Percentiles rank a stretch among this genome's conserved stretches.
Conservation (phyloP, 2,888 invertebrate species). For the Synanthedon formicaeformis region DNA sequence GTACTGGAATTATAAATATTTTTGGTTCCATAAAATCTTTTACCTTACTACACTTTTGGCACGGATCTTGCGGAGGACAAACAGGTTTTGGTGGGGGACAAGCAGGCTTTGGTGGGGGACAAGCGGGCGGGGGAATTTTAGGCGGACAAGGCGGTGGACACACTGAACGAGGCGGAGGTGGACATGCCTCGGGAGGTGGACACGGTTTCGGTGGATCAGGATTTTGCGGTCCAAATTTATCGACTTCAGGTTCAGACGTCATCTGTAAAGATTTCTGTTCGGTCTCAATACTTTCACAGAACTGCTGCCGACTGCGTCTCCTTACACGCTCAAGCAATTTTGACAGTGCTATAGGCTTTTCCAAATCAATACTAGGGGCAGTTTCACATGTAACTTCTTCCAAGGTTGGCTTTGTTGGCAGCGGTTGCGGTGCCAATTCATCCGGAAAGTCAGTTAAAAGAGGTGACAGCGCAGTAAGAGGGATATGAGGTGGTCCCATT, state of each 20-base stretch:
- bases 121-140: conserved; percentile 1
- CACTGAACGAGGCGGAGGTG: conserved; percentile 11
- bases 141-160: conserved; percentile 15
- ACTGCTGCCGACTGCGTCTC: conserved; percentile 21
- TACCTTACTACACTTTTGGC: background rate
- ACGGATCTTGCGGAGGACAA: conserved; percentile 10
- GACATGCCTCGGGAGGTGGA: conserved; percentile 1
- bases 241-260: background rate
- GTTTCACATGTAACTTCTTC: background rate
- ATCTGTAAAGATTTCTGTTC: conserved; percentile 7
- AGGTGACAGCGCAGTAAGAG: too few relatives aligned
- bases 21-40: background rate
- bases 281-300: conserved; percentile 9
- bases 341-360: conserved; percentile 19
- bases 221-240: conserved; percentile 11
- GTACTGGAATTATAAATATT: background rate
- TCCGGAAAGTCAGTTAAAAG: too few relatives aligned
- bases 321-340: conserved; percentile 33
- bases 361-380: background rate
- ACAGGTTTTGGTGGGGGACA: conserved; percentile 9
- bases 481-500: too few relatives aligned
- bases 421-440: too few relatives aligned
- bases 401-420: too few relatives aligned
- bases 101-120: conserved; percentile 5
- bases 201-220: background rate